These are phyloP conservation scores for Pocillopora meandrina DNA, from an alignment of 92 coral and sea anemone genomes.

Conservation along the genomic window DNA sequence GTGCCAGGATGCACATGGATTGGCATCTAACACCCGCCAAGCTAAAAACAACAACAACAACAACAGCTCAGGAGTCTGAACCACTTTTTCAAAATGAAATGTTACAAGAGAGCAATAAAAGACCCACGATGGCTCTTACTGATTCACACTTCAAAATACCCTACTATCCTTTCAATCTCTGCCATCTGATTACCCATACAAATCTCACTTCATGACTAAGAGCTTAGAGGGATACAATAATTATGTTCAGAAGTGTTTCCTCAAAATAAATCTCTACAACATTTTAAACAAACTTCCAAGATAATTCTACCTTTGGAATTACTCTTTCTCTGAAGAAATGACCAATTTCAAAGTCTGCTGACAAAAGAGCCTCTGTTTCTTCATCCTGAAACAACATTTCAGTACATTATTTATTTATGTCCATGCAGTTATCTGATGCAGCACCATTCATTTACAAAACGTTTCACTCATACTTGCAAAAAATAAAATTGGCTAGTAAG, in stretches of 20 bases:
- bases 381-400: constrained; percentile 72
- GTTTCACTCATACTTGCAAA: too few relatives aligned
- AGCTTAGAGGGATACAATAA: neutral
- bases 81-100: too few relatives aligned
- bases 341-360: constrained; percentile 98
- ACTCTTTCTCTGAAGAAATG: constrained; percentile 95
- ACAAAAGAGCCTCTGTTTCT: constrained; percentile 81
- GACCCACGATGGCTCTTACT: too few relatives aligned
- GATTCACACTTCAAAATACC: too few relatives aligned
- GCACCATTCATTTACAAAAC: too few relatives aligned
- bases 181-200: too few relatives aligned
- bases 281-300: neutral
- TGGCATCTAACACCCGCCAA: neutral
- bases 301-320: constrained; percentile 80
- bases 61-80: too few relatives aligned
- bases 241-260: neutral
- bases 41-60: neutral
- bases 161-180: too few relatives aligned
- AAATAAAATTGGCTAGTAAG: too few relatives aligned
- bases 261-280: neutral
- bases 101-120: too few relatives aligned
- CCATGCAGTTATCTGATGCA: neutral
- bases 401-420: neutral
- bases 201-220: too few relatives aligned
- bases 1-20: neutral